Evolutionary conservation across 2,113 vertebrate species (phyloP), one percentile per base, ranked within the genome.

Genomic region (Toxotes jaculatrix): DNA sequence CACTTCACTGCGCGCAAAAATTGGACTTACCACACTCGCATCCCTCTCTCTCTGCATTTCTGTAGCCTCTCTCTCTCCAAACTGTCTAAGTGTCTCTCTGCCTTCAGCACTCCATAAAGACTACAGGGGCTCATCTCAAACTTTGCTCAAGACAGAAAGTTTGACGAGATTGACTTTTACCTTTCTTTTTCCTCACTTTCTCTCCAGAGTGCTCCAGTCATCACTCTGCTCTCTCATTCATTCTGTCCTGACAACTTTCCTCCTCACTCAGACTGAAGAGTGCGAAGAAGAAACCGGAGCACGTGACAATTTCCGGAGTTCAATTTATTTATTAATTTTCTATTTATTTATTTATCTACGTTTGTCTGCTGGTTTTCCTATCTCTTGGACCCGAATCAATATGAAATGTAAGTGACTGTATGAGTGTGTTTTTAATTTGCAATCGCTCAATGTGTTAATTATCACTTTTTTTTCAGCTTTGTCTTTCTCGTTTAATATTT

Each of bases 1-100:
- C 95, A 95, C 94, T 96, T 95, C 95, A 95, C 95, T 94, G 93
- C 94, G 95, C 94, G 94, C 94, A 95, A 94, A 95, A 95, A 93
- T 95, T 95, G 94, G 92, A 95, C 95, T 92, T 94, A 94, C 77
- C 87, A 93, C 93, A 93, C 92, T 95, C 93, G 93, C 94, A 95
- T 95, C 95, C 91, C 86, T 94, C 93, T 94, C 27, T 27, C 91
- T 94, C 89, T 89, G 82, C 80, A 90, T 36, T 82, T 65, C 89
- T 86, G 86, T 86, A 75, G 83, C 82, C 91, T 87, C 89, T 91
- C 86, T 83, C 86, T 87, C 78, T 91, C 71, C 77, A 84, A 74
- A 87, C 82, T 87, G 56, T 79, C 63, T 68, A 76, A 88, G 83
- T 85, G 85, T 84, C 76, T 88, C 78, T 86, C 87, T 85, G 42